Base-by-base conservation (phyloP, 1,140 invertebrate species). In the Pogonomyrmex barbatus region DNA sequence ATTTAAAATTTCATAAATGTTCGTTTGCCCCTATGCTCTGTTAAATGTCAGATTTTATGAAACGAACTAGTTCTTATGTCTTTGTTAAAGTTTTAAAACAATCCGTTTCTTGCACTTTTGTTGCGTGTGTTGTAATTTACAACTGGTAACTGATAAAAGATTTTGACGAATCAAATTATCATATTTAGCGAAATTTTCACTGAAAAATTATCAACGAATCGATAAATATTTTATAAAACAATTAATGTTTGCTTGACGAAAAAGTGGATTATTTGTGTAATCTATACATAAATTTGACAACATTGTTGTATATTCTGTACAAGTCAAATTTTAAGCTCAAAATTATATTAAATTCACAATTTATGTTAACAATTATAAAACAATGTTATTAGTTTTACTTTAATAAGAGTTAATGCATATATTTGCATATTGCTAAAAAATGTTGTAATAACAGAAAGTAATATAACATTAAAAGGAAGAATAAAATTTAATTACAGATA, bases 1-100 rank as follows among this genome's bases (percentile, higher is more conserved):
- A 63, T 10, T 89, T 85, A 89, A 89, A 88, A 47, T 88, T 89
- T 89, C 54, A 89, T 75, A 71, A 89, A 54, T 70, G 60, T 65
- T 60, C 68, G 58, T 62, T 76, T 54, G 9, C 42, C 24, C 39
- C 33, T 36, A 33, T 36, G 39, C 33, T 88, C 52, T 63, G 63
- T 54, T 67, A 88, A 88, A 88, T 54, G 87, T 86, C 87, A 75
- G 79, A 83, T 73, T 83, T 83, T 54, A 47, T 60, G 68, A 50
- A 47, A 33, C 10, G 10, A 75, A 75, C 47, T 52, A 71, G 39
- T 71, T 71, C 24, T 36, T 52, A 65, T 67, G n/a, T 17, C 42
- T 82, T 68, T 33, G 45, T 52, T 17, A 36, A 81, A 42, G 30
- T 47, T 70, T 70, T 68, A 30, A 68, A n/a, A 56, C 67, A 47